Percentiles rank a stretch among this genome's conserved stretches.
phyloP scores from a whole-genome alignment of 2,113 vertebrate genomes.

The Phalacrocorax brasilianus region DNA sequence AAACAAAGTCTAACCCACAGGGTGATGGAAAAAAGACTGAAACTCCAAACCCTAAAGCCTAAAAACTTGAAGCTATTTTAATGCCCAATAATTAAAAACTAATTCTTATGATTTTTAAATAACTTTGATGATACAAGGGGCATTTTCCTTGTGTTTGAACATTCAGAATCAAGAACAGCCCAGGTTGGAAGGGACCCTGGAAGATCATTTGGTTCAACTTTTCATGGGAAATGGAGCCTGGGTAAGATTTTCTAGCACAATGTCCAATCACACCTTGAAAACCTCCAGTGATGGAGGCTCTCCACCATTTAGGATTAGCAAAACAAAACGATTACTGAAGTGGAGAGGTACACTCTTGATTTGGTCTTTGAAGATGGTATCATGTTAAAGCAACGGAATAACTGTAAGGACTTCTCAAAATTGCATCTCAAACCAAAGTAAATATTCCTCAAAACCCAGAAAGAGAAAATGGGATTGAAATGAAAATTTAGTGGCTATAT shows the following conservation, averaged over 20 bases:
- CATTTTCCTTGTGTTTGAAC: background rate
- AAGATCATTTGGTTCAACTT: background rate
- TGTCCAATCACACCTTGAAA: background rate
- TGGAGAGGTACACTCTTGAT: background rate
- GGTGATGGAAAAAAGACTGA: background rate
- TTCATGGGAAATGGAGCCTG: background rate
- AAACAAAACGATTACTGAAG: background rate
- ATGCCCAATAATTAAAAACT: background rate
- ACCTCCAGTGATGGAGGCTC: too few species aligned
- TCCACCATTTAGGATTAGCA: background rate
- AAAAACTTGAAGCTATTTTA: background rate
- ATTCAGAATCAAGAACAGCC: background rate
- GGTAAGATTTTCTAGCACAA: background rate
- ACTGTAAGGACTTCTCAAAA: background rate
- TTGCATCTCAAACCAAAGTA: background rate
- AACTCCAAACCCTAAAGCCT: background rate
- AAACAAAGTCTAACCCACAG: background rate
- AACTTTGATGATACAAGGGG: background rate
- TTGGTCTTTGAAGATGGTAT: background rate
- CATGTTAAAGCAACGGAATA: fast-evolving
- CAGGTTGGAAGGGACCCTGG: background rate
- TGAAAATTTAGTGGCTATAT: background rate
- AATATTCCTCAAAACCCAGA: background rate
- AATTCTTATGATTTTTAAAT: background rate
- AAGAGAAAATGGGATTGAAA: background rate